Percentiles rank a stretch among this genome's conserved stretches.
These are phyloP conservation scores for Athalia circularis DNA, from an alignment of 2,888 invertebrate species.

Conservation along the genomic window DNA sequence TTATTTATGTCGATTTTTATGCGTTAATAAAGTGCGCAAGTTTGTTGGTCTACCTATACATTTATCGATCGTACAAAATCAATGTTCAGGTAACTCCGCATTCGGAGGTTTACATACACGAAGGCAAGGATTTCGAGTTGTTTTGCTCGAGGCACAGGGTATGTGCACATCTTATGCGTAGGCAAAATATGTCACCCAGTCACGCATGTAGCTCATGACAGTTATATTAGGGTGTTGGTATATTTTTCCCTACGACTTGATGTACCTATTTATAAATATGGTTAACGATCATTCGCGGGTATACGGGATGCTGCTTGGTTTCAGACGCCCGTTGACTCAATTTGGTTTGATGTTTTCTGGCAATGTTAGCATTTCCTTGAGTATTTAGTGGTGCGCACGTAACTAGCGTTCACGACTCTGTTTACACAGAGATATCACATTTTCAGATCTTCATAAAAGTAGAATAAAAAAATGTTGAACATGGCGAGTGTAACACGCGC, in stretches of 20 bases:
- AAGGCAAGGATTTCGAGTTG: conserved; percentile 2
- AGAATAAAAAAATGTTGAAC: background rate
- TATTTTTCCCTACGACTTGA: conserved; percentile 14
- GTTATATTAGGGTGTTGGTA: conserved; percentile 18
- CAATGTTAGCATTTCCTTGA: conserved; percentile 33
- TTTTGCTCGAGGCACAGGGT: background rate
- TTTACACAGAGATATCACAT: conserved; percentile 43
- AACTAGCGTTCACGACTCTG: conserved; percentile 15
- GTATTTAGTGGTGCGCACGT: conserved; percentile 1
- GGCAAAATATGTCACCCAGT: conserved; percentile 12
- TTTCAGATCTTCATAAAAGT: conserved; percentile 29
- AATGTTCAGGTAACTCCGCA: background rate
- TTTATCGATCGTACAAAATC: too few relatives aligned
- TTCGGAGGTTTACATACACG: background rate
- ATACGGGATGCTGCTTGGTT: conserved; percentile 26
- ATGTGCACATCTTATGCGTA: conserved; percentile 13
- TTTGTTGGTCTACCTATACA: too few relatives aligned
- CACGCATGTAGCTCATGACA: conserved; percentile 33
- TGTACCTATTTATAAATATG: conserved; percentile 37
- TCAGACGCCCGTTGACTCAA: conserved; percentile 32
- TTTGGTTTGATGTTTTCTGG: conserved; percentile 32
- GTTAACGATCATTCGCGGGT: conserved; percentile 39
- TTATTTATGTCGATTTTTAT: too few relatives aligned
- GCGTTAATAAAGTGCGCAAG: too few relatives aligned
- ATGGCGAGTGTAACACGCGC: conserved; percentile 14